These are phyloP conservation scores for Glaucidium brasilianum DNA, from an alignment of 2,113 vertebrate species.

Conservation along the genomic window DNA sequence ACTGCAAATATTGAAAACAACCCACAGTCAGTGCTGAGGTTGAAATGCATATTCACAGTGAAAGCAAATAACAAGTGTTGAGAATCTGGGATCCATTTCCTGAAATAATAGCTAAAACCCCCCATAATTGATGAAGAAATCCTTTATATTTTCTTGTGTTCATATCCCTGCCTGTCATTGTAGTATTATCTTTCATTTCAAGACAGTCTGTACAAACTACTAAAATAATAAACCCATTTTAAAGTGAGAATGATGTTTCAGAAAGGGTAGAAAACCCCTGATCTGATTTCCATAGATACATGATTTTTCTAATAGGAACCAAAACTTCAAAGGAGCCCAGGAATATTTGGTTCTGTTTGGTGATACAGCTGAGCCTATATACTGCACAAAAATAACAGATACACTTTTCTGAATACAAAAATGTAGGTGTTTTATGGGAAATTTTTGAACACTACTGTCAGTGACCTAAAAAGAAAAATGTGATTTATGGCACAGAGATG, in stretches of 20 bases:
- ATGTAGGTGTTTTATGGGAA: neutral
- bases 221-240: neutral
- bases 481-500: neutral
- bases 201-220: neutral
- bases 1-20: neutral
- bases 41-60: neutral
- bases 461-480: neutral
- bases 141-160: neutral
- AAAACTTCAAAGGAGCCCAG: neutral
- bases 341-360: neutral
- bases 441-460: neutral
- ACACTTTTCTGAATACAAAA: neutral
- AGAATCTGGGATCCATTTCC: neutral
- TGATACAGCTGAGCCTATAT: neutral
- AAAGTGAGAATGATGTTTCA: neutral
- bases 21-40: neutral
- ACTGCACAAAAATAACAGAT: neutral
- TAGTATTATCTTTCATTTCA: neutral
- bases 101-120: neutral
- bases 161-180: neutral
- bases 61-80: neutral
- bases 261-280: neutral
- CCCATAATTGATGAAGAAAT: neutral
- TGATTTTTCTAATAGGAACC: neutral
- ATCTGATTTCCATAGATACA: neutral